Evolutionary conservation across 2,888 invertebrate species (phyloP), one percentile per base, ranked within the genome.

Genomic region (Pasiphila rectangulata): DNA sequence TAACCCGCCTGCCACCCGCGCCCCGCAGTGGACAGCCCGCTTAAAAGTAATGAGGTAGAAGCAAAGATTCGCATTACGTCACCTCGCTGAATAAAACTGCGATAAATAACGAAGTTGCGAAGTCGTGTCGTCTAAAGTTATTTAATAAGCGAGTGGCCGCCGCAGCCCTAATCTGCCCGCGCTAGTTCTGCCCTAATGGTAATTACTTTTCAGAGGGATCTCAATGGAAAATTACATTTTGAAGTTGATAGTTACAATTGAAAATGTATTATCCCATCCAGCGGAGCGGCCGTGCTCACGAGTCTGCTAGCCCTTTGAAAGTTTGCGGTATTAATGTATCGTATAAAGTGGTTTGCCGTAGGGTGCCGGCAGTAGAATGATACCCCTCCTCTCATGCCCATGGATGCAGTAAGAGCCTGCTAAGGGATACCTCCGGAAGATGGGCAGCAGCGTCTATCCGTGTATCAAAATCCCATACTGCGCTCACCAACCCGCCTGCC

Each of bases 81-180:
- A 50, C 55, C 41, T 54, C 61, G 56, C 61, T 68, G 79, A 70
- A 79, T 79, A 78, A 79, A 78, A 71, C 59, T 49, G 63, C 70
- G 61, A 75, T 79, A 79, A 78, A 78, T 79, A 76, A 75, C 66
- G 66, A 74, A 73, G 64, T 69, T 65, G 57, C 56, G 68, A 69
- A 64, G 64, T 59, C 63, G 56, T 49, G 44, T 43, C 58, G 58
- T 60, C 65, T 62, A 42, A 79, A 78, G 67, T 78, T 79, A 75
- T 77, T 75, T 76, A 77, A 77, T 78, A 76, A 71, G 61, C 62
- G 62, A 63, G 63, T 59, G 57, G 59, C 55, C 57, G 60, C 48
- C 43, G 59, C 63, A 54, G n/a, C 34, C 34, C 17, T 16, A 27
- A 27, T 19, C 38, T 25, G 16, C 25, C 15, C 27, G 27, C 10